Base-by-base conservation (phyloP, 2,113 vertebrate genomes). In the Galemys pyrenaicus region DNA sequence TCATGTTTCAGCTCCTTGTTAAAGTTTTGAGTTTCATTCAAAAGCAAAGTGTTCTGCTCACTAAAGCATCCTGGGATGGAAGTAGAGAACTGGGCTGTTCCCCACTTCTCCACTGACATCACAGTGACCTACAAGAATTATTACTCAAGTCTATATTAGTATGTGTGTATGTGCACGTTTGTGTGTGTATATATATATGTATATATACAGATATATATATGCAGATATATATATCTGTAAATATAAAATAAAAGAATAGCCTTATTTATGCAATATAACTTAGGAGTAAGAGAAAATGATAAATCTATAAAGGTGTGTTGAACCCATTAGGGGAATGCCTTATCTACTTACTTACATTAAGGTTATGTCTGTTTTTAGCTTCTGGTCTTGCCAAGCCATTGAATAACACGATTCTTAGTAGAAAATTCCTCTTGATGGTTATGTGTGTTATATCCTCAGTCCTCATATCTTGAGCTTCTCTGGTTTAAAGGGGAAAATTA, bases 391-490 rank as follows among this genome's bases (percentile, higher is more conserved):
- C 79, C 64, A 73, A 54, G 85, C 94, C 94, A 75, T 56, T 65
- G 30, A 84, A 73, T 32, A 65, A 24, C 7, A 35, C 70, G 56
- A 11, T 87, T 54, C 79, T 94, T 77, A 46, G 12, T 86, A 60
- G n/a, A 86, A 86, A 22, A 77, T 90, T 92, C 87, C 26, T 81
- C 24, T 56, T 78, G 65, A 54, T 68, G 3, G 1, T 11, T 86
- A 24, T 28, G 94, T 85, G 7, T 20, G 77, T 58, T 90, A 54
- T 2, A 39, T 89, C 64, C 12, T 90, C 91, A 39, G 37, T 32
- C 11, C 51, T 97, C 74, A 17, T 54, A 62, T 95, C 95, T 67
- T 39, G 78, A 90, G 49, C n/a, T 78, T 91, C 3, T 93, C 96
- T 95, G 77, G 87, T 39, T 93, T 10, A 41, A 89, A 93, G 54